Conservation (phyloP, 2,888 invertebrate species). For the Psylliodes chrysocephalus region DNA sequence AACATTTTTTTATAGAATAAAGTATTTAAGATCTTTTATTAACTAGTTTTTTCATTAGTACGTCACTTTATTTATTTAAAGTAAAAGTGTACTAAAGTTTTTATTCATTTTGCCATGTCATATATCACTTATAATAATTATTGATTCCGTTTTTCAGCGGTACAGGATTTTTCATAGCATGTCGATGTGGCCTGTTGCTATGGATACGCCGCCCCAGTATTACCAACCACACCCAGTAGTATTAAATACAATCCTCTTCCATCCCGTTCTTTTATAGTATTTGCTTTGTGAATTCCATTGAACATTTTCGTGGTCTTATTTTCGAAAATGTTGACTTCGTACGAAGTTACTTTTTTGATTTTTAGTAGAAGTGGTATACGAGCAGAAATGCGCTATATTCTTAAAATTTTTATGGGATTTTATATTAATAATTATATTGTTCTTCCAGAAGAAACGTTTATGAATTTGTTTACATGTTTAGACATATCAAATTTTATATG, state of each 20-base stretch:
- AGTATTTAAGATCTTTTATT: too few relatives aligned
- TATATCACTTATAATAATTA: conserved; percentile 58
- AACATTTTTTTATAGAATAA: too few relatives aligned
- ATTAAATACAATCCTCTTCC: conserved; percentile 51
- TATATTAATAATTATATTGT: too few relatives aligned
- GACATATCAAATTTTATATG: too few relatives aligned
- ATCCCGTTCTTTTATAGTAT: conserved; percentile 21
- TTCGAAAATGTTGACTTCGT: not conserved
- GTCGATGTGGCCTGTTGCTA: conserved; percentile 60
- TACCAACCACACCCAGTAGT: conserved; percentile 55
- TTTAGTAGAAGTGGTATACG: not conserved
- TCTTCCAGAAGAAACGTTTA: too few relatives aligned
- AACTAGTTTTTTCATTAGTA: too few relatives aligned
- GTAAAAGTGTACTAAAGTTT: too few relatives aligned
- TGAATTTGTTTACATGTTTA: too few relatives aligned
- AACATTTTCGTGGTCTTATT: not conserved
- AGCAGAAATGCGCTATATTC: too few relatives aligned
- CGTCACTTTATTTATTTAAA: too few relatives aligned
- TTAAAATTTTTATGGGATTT: too few relatives aligned
- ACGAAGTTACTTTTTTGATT: not conserved
- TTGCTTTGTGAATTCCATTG: conserved; percentile 16
- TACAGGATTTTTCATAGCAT: conserved; percentile 62
- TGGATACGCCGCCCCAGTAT: conserved; percentile 60
- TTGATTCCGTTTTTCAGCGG: conserved; percentile 59
- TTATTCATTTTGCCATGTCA: not conserved